These are phyloP conservation scores for Chelon auratus DNA, from an alignment of 2,797 vertebrate species.

Conservation along the genomic window DNA sequence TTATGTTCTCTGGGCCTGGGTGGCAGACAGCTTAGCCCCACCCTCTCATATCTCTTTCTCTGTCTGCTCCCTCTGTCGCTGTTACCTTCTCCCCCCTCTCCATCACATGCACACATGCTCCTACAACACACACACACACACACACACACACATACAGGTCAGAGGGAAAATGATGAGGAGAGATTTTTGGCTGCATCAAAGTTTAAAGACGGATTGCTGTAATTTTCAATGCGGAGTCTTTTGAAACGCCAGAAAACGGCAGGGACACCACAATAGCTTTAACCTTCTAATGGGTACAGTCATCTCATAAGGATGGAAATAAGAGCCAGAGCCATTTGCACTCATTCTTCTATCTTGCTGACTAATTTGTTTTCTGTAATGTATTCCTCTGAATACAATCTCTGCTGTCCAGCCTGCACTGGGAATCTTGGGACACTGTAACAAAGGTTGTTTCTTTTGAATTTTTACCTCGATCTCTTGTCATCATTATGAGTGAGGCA, in stretches of 20 bases:
- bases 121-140: conserved; percentile 26
- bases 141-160: conserved; percentile 64
- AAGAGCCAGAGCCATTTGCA: conserved; percentile 62
- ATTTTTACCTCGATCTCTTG: conserved; percentile 20
- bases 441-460: conserved; percentile 25
- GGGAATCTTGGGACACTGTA: conserved; percentile 41
- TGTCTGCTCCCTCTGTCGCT: conserved; percentile 63
- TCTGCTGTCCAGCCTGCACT: conserved; percentile 34
- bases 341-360: conserved; percentile 69
- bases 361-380: conserved; percentile 77
- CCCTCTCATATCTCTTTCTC: conserved; percentile 77
- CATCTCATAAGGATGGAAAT: conserved; percentile 76
- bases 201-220: conserved; percentile 72
- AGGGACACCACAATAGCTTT: conserved; percentile 70
- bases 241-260: conserved; percentile 31
- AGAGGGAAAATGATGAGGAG: conserved; percentile 73
- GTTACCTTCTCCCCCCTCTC: conserved; percentile 37
- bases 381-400: conserved; percentile 63
- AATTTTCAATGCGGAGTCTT: conserved; percentile 66
- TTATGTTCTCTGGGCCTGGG: conserved; percentile 84
- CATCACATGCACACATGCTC: conserved; percentile 59
- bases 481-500: conserved; percentile 26
- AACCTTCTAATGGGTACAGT: conserved; percentile 77
- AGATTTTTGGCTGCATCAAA: conserved; percentile 75
- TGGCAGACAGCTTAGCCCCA: conserved; percentile 81